Evolutionary conservation across 2,888 invertebrate genomes (phyloP).

Genomic region (Drosophila glabriapex): DNA sequence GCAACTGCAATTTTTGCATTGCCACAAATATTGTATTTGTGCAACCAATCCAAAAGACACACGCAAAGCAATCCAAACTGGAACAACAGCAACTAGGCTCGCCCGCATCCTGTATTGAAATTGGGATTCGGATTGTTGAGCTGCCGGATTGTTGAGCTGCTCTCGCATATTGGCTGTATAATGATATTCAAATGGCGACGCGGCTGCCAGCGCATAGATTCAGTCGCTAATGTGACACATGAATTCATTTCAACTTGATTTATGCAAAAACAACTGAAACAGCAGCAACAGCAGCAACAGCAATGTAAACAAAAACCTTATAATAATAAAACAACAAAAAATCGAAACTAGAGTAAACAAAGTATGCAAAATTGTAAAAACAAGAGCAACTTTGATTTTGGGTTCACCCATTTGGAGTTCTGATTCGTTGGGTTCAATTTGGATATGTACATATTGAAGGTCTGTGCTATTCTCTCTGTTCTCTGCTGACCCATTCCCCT

Average conservation of each 20-base stretch:
- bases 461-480: background rate
- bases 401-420: conserved; percentile 44
- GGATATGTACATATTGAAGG: conserved; percentile 27
- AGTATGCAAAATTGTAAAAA: conserved; percentile 62
- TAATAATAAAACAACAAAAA: conserved; percentile 35
- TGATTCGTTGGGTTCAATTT: conserved; percentile 45
- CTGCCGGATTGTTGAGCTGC: background rate
- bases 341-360: conserved; percentile 62
- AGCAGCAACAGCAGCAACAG: conserved; percentile 11
- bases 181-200: conserved; percentile 57
- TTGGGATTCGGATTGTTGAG: conserved; percentile 4
- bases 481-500: background rate
- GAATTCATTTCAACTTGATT: conserved; percentile 72
- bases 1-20: conserved; percentile 40
- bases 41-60: conserved; percentile 24
- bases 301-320: conserved; percentile 10
- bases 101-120: conserved; percentile 24
- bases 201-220: conserved; percentile 49
- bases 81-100: conserved; percentile 11
- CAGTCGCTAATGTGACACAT: conserved; percentile 70
- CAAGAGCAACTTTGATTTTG: conserved; percentile 57
- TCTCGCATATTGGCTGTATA: conserved; percentile 37
- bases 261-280: conserved; percentile 57
- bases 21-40: conserved; percentile 31
- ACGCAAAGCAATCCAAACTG: conserved; percentile 9